Evolutionary conservation across 2,888 invertebrate genomes (phyloP), one percentile per base, ranked within the genome.

Genomic region (Polia nebulosa): DNA sequence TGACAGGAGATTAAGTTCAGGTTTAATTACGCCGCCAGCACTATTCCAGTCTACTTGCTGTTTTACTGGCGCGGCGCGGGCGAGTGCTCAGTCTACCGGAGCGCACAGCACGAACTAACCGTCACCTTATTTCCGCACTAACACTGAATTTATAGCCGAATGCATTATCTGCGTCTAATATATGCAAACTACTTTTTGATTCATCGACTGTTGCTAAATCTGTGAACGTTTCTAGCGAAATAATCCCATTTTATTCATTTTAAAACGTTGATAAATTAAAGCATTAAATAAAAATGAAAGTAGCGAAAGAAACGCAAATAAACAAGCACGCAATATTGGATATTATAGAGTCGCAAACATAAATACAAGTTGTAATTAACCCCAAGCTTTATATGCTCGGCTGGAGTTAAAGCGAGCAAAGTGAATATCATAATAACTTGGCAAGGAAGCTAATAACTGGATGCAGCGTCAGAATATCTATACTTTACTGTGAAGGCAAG

Each of bases 1-100:
- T 91, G 93, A 93, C 93, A 89, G 90, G 86, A 91, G 93, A 93
- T 94, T 94, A 93, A 94, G 89, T 91, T 91, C 89, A 89, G 89
- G 88, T 93, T 93, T 94, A 94, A 94, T 94, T 94, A 93, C 89
- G 84, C 73, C 79, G 87, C 81, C 73, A 81, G 80, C 88, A 86
- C 87, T 89, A 88, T 89, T 86, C 85, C 81, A 86, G 86, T 85
- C 81, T 84, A 83, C 86, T 85, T 75, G 79, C 88, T 86, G 83
- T 84, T 88, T 88, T 83, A 87, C 82, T 83, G 70, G 84, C 80
- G 63, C 72, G 53, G 32, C 72, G 51, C 49, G 34, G 71, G 67
- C 58, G 56, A 69, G 81, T 73, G 52, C 59, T 53, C 66, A 74
- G 78, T 79, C 76, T 78, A 55, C 64, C 77, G 20, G 27, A 47